Evolutionary conservation across 2,888 invertebrate species (phyloP).

Genomic region (Brenthis hecate): DNA sequence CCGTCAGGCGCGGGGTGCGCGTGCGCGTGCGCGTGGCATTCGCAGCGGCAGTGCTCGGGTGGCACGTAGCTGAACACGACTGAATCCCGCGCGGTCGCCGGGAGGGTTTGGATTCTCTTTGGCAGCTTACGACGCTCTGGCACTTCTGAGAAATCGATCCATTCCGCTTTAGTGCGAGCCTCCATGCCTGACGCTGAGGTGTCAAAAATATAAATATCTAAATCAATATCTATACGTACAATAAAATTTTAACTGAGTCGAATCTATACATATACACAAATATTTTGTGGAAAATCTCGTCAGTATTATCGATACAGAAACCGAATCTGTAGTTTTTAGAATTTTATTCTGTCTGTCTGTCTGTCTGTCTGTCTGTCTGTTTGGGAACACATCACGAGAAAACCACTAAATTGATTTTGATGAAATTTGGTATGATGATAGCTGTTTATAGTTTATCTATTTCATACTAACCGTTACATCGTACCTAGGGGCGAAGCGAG

Average conservation of each 20-base stretch:
- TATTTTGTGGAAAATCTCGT: too few species aligned
- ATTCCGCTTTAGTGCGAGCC: constrained; percentile 76
- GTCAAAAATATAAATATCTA: constrained; percentile 4
- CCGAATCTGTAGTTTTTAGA: too few species aligned
- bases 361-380: too few species aligned
- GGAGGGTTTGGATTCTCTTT: constrained; percentile 91
- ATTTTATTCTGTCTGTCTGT: too few species aligned
- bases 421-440: too few species aligned
- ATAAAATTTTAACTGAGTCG: too few species aligned
- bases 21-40: constrained; percentile 87
- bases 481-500: too few species aligned
- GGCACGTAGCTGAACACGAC: constrained; percentile 89
- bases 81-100: constrained; percentile 67
- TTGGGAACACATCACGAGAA: too few species aligned
- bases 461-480: neutral
- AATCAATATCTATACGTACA: neutral
- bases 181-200: constrained; percentile 48
- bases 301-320: too few species aligned
- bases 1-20: constrained; percentile 31
- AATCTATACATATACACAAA: too few species aligned
- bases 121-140: constrained; percentile 91
- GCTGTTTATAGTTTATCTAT: neutral
- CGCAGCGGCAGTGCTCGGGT: constrained; percentile 93
- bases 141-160: constrained; percentile 94
- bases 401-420: too few species aligned